Conservation (phyloP, 2,888 invertebrate genomes). For the Pammene fasciana region DNA sequence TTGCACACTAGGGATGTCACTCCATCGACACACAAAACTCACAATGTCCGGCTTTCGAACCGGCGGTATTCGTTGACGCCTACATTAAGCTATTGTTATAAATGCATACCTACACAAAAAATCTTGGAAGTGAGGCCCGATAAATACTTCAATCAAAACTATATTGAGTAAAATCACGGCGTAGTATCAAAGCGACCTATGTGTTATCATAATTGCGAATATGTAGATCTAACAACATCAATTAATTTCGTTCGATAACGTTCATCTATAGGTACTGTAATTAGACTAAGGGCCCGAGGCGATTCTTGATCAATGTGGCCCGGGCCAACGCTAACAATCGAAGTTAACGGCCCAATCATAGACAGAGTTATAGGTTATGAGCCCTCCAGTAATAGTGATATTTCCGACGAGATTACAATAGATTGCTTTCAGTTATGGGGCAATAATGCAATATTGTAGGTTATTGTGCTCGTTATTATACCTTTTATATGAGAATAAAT, state of each 20-base stretch:
- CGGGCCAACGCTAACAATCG: conserved; percentile 3
- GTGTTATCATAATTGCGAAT: too few species aligned
- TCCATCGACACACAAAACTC: too few species aligned
- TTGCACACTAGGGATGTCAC: too few species aligned
- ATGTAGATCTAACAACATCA: too few species aligned
- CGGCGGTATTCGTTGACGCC: too few species aligned
- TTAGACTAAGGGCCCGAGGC: neutral
- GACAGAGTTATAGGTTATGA: conserved; percentile 13
- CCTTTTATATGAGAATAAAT: neutral
- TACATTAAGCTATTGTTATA: too few species aligned
- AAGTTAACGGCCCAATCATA: conserved; percentile 14
- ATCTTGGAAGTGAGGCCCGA: too few species aligned
- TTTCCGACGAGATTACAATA: conserved; percentile 12
- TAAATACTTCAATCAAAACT: too few species aligned
- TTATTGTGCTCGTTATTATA: neutral
- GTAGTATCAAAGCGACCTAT: too few species aligned
- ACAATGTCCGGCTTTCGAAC: too few species aligned
- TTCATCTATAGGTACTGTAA: neutral
- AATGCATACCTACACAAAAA: too few species aligned
- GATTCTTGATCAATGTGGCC: conserved; percentile 6
- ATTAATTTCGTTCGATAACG: neutral
- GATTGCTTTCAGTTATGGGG: conserved; percentile 11
- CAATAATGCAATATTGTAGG: conserved; percentile 6
- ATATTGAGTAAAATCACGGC: too few species aligned
- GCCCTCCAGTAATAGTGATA: conserved; percentile 8